phyloP scores from a whole-genome alignment of 2,797 vertebrate genomes.

The Chelon labrosus region DNA sequence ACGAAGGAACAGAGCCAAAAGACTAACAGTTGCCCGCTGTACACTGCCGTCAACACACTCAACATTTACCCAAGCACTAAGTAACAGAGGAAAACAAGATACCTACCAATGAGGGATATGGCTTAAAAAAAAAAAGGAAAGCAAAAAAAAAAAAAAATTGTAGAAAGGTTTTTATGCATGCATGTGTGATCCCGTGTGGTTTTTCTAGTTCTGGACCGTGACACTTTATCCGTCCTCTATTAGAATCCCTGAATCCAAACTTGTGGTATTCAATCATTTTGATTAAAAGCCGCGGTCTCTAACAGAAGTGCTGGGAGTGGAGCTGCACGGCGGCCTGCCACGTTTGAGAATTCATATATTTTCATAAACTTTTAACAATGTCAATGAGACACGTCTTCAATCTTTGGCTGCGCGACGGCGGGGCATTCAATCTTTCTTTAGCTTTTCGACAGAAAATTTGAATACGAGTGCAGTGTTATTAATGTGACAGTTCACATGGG shows the following conservation, averaged over 20 bases:
- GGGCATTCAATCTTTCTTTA: constrained; percentile 99
- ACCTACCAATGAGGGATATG: constrained; percentile 75
- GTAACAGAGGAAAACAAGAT: constrained; percentile 58
- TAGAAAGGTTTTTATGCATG: constrained; percentile 77
- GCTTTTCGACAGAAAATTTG: constrained; percentile 98
- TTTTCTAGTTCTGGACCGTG: constrained; percentile 80
- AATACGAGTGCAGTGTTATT: constrained; percentile 98
- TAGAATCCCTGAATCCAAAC: constrained; percentile 95
- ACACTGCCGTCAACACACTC: constrained; percentile 53
- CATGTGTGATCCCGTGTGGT: constrained; percentile 79
- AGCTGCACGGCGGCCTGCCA: constrained; percentile 93
- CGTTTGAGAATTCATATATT: constrained; percentile 99
- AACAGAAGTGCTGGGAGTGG: constrained; percentile 98
- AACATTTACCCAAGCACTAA: constrained; percentile 83
- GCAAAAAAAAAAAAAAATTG: constrained; percentile 5
- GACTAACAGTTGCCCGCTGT: constrained; percentile 83
- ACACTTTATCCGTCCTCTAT: constrained; percentile 84
- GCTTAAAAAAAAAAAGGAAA: constrained; percentile 19
- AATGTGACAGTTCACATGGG: constrained; percentile 94
- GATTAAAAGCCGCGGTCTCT: constrained; percentile 99
- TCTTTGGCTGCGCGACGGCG: constrained; percentile 96
- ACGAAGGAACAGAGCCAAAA: constrained; percentile 89
- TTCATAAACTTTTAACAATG: constrained; percentile 99
- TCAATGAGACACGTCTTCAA: constrained; percentile 97
- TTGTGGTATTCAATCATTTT: constrained; percentile 99